These are phyloP conservation scores for Pachycephala philippinensis DNA, from an alignment of 2,113 vertebrate species.

Conservation along the genomic window DNA sequence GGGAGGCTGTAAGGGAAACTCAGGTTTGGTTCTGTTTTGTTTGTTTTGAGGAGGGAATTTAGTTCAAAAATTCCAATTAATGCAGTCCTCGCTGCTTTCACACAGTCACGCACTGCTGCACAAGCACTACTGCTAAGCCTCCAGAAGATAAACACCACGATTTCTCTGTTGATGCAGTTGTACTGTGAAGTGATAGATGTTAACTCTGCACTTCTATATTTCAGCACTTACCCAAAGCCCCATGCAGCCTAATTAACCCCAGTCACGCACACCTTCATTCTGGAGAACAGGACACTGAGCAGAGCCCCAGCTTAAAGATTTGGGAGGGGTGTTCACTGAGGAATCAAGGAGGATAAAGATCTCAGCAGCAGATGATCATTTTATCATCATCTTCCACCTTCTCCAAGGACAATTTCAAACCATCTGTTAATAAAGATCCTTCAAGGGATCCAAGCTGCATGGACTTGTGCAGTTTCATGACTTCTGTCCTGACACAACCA, in stretches of 20 bases:
- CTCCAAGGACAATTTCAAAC: neutral
- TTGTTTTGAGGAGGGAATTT: neutral
- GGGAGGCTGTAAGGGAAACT: neutral
- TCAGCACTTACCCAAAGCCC: neutral
- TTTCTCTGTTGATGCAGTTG: neutral
- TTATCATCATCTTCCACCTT: neutral
- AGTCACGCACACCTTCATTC: neutral
- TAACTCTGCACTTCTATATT: neutral
- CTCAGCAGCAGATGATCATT: neutral
- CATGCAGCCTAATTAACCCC: accelerated
- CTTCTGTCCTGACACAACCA: neutral
- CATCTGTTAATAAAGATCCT: neutral
- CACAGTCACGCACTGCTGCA: neutral
- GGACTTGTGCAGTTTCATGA: neutral
- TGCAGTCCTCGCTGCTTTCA: neutral
- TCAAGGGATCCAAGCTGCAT: neutral
- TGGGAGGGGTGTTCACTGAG: neutral
- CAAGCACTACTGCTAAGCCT: neutral
- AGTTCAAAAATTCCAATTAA: neutral
- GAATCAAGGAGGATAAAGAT: neutral
- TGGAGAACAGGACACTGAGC: neutral
- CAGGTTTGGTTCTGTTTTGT: neutral
- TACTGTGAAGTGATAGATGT: neutral
- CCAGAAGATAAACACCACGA: neutral
- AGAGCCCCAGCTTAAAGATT: neutral